Percentiles rank a stretch among this genome's conserved stretches.
Evolutionary conservation across 2,113 vertebrate genomes (phyloP).

Genomic region (Sylvia atricapilla): DNA sequence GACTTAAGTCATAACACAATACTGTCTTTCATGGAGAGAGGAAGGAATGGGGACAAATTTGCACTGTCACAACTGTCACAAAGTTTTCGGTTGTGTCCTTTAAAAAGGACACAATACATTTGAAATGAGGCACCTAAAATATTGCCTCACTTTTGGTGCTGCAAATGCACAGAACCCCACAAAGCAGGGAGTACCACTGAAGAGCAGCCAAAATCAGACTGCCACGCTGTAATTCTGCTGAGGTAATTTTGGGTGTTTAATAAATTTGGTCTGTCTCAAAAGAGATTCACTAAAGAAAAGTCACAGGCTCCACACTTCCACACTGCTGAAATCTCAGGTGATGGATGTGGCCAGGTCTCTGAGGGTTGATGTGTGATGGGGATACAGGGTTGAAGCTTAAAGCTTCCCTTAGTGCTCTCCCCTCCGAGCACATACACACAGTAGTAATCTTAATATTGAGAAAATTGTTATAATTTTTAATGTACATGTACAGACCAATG

Average conservation of each 20-base stretch:
- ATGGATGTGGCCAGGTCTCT: neutral
- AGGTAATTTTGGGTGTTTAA: neutral
- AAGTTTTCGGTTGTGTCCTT: neutral
- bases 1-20: neutral
- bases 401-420: neutral
- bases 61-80: neutral
- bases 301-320: neutral
- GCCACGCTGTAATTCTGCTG: neutral
- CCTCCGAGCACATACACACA: neutral
- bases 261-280: neutral
- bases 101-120: too few species aligned
- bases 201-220: neutral
- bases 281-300: neutral
- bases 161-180: neutral
- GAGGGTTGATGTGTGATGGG: neutral
- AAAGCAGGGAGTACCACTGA: neutral
- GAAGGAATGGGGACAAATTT: neutral
- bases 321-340: neutral
- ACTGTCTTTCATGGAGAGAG: neutral
- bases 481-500: neutral
- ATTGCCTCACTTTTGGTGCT: neutral
- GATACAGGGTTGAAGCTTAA: neutral
- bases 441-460: neutral
- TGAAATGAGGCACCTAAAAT: neutral
- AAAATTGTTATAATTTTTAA: neutral